phyloP scores from a whole-genome alignment of 1,140 invertebrate genomes.

The Drosophila arawakana region DNA sequence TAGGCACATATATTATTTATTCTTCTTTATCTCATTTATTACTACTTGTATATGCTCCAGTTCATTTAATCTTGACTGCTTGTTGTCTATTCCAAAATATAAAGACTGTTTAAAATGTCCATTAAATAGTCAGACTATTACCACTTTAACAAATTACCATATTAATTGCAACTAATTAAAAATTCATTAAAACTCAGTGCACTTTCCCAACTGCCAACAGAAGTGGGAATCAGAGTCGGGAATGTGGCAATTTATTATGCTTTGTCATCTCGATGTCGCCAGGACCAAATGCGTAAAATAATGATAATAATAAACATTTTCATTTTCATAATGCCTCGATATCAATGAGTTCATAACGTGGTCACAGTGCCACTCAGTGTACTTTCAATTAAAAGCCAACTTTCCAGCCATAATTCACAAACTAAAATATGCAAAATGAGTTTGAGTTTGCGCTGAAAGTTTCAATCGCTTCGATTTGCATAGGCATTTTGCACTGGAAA shows the following conservation, averaged over 20 bases:
- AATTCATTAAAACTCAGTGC: slow-evolving; percentile 76
- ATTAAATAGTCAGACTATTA: slow-evolving; percentile 37
- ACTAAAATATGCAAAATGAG: slow-evolving; percentile 75
- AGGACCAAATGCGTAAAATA: slow-evolving; percentile 62
- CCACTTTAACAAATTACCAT: slow-evolving; percentile 80
- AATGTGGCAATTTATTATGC: slow-evolving; percentile 71
- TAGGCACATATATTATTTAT: neutral
- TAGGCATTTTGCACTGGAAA: slow-evolving; percentile 12
- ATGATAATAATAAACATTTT: slow-evolving; percentile 81
- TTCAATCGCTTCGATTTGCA: slow-evolving; percentile 66
- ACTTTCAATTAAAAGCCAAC: slow-evolving; percentile 80
- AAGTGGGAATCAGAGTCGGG: slow-evolving; percentile 25
- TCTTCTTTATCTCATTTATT: too few relatives aligned
- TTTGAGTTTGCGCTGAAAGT: slow-evolving; percentile 60
- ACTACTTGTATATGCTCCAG: too few relatives aligned
- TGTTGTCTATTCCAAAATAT: too few relatives aligned
- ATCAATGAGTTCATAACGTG: slow-evolving; percentile 76
- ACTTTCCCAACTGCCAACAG: slow-evolving; percentile 14
- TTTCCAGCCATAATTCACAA: slow-evolving; percentile 72
- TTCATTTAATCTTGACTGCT: too few relatives aligned
- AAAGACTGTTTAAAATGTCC: too few relatives aligned
- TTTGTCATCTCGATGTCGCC: slow-evolving; percentile 71
- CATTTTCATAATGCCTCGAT: slow-evolving; percentile 68
- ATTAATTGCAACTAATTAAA: slow-evolving; percentile 83
- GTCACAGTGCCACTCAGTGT: slow-evolving; percentile 52